phyloP scores from a whole-genome alignment of 2,113 vertebrate genomes.

The Siniperca knerii region DNA sequence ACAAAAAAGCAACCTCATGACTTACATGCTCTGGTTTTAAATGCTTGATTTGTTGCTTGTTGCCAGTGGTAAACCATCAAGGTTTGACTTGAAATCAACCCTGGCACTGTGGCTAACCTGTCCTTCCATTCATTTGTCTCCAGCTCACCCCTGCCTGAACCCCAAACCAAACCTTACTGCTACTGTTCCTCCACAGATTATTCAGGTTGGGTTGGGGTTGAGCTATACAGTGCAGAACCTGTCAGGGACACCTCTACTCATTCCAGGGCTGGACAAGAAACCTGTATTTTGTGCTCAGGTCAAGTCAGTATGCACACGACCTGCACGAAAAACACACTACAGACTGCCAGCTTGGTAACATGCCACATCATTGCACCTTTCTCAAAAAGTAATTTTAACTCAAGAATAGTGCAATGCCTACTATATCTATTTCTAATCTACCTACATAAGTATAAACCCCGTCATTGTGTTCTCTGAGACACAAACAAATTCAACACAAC shows the following conservation, averaged over 20 bases:
- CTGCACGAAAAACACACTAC: constrained; percentile 12
- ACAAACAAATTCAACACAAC: constrained; percentile 14
- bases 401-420: constrained; percentile 43
- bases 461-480: constrained; percentile 28
- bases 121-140: constrained; percentile 4
- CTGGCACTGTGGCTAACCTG: neutral
- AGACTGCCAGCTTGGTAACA: neutral
- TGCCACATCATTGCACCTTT: neutral
- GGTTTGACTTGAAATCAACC: constrained; percentile 25
- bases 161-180: neutral
- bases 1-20: constrained; percentile 17
- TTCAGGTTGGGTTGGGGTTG: neutral
- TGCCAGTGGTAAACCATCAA: constrained; percentile 15
- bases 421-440: constrained; percentile 10
- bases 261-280: constrained; percentile 20
- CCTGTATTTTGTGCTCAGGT: constrained; percentile 53
- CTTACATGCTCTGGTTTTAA: constrained; percentile 12
- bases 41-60: constrained; percentile 12
- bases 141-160: constrained; percentile 7
- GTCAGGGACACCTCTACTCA: neutral
- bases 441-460: constrained; percentile 19
- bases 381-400: constrained; percentile 21
- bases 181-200: neutral
- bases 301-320: constrained; percentile 16
- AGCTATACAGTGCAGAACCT: neutral